phyloP scores from a whole-genome alignment of 1,140 invertebrate species.

The Nymphalis io region DNA sequence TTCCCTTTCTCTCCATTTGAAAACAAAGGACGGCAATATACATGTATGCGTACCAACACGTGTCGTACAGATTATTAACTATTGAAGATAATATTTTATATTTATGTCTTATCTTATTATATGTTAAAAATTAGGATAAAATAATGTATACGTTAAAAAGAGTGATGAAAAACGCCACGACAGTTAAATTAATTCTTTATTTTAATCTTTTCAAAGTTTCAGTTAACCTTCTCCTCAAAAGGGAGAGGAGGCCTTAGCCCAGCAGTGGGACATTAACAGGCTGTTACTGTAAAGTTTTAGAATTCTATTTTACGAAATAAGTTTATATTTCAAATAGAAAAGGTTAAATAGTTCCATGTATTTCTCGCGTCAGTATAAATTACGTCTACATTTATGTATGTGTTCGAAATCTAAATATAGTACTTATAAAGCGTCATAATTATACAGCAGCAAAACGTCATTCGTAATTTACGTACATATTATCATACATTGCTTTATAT shows the following conservation, averaged over 20 bases:
- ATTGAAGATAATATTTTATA: conserved; percentile 14
- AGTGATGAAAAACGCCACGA: neutral
- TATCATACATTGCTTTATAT: neutral
- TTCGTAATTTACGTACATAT: neutral
- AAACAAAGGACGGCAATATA: conserved; percentile 12
- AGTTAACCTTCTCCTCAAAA: no score
- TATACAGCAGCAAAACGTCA: conserved; percentile 2
- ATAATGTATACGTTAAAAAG: neutral
- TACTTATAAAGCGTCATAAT: conserved; percentile 1
- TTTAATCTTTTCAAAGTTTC: neutral
- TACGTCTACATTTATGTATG: conserved; percentile 1
- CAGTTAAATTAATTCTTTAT: neutral
- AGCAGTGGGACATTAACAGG: no score
- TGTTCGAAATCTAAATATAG: neutral
- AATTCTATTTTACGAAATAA: neutral
- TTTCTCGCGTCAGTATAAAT: neutral
- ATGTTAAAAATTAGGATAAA: neutral
- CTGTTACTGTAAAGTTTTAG: no score
- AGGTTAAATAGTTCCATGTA: neutral
- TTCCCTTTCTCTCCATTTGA: conserved; percentile 3
- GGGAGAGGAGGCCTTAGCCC: no score
- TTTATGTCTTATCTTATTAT: conserved; percentile 16
- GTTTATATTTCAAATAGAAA: neutral
- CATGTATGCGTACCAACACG: conserved; percentile 8
- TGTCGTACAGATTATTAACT: conserved; percentile 15